A percentile compares a stretch with the other conserved stretches of the same genome.
Conservation (phyloP, 2,113 vertebrate genomes). For the Naja naja region DNA sequence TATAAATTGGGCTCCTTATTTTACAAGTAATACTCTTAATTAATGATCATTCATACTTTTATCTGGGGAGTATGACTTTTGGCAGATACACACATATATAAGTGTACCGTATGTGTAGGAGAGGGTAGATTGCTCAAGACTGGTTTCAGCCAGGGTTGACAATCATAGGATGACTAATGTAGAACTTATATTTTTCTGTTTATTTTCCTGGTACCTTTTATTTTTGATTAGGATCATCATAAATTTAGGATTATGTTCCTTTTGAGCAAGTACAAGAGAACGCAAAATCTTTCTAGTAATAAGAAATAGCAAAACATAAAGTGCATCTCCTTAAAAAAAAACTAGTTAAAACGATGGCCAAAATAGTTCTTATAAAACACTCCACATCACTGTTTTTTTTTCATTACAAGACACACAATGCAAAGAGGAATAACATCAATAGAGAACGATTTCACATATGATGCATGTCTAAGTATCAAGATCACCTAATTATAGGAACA, state of each 20-base stretch:
- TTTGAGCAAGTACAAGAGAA: neutral
- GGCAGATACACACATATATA: neutral
- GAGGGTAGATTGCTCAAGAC: neutral
- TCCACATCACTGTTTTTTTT: neutral
- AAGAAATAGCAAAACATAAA: neutral
- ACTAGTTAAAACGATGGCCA: neutral
- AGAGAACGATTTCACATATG: neutral
- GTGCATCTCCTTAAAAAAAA: neutral
- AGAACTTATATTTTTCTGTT: neutral
- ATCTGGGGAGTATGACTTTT: neutral
- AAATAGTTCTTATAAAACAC: neutral
- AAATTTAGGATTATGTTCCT: neutral
- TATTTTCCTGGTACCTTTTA: neutral
- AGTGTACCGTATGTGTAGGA: neutral
- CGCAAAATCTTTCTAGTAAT: neutral
- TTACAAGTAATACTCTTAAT: neutral
- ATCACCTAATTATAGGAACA: neutral
- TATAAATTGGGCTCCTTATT: neutral
- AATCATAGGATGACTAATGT: neutral
- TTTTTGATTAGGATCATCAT: neutral
- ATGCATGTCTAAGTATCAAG: neutral
- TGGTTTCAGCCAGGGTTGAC: neutral
- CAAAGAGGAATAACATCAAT: neutral
- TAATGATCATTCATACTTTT: neutral
- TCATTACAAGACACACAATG: neutral